These are phyloP conservation scores for Alaudala cheleensis DNA, from an alignment of 2,113 vertebrate species.

Conservation along the genomic window DNA sequence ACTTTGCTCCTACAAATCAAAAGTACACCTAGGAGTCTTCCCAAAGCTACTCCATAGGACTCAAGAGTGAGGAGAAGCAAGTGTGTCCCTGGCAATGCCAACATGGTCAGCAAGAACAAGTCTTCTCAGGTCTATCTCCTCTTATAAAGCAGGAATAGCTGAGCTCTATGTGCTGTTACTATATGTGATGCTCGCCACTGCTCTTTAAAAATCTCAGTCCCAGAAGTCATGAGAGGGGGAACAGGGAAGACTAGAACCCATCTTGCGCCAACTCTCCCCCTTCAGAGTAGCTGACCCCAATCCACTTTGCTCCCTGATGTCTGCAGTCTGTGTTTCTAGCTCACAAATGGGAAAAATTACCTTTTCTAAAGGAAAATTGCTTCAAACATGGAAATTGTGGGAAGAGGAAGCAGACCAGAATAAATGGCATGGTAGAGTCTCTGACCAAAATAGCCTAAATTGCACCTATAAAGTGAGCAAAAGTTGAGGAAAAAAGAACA, in stretches of 20 bases:
- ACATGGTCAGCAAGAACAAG: background rate
- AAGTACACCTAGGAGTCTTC: background rate
- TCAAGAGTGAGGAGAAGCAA: background rate
- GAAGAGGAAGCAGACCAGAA: background rate
- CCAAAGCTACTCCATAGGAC: background rate
- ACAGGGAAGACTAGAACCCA: background rate
- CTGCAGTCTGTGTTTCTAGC: background rate
- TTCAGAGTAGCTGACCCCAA: background rate
- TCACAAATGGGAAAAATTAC: background rate
- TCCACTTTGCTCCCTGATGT: background rate
- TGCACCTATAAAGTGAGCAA: background rate
- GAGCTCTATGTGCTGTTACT: fast-evolving
- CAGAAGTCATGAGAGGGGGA: background rate
- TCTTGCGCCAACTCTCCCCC: background rate
- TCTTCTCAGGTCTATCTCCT: background rate
- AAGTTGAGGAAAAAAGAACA: background rate
- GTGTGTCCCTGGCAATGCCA: fast-evolving
- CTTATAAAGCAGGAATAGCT: background rate
- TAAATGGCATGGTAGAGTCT: background rate
- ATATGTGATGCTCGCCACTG: background rate
- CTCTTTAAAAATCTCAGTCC: background rate
- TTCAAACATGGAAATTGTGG: background rate
- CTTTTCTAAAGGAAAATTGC: background rate
- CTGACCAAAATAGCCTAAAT: background rate
- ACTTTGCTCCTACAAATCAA: background rate